These are phyloP conservation scores for Tipula unca DNA, from an alignment of 2,888 invertebrate species.

Conservation along the genomic window DNA sequence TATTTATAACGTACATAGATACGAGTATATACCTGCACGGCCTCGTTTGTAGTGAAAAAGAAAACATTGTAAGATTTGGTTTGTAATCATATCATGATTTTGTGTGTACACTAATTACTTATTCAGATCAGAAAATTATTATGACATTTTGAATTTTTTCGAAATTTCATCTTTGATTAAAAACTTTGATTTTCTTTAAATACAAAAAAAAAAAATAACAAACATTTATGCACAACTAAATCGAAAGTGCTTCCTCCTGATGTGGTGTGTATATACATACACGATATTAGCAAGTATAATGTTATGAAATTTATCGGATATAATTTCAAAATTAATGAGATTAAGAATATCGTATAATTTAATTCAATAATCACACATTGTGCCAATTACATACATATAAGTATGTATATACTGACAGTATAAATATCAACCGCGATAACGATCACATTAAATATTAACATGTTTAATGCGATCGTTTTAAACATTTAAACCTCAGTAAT, in stretches of 20 bases:
- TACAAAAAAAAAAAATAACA: background rate
- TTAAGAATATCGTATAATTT: background rate
- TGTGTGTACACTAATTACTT: background rate
- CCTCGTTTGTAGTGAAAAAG: background rate
- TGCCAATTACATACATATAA: too few relatives aligned
- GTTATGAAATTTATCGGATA: background rate
- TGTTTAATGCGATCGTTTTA: background rate
- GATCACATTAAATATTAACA: background rate
- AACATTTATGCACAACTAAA: background rate
- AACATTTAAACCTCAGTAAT: background rate
- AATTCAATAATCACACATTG: too few relatives aligned
- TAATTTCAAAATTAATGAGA: background rate
- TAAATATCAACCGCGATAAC: background rate
- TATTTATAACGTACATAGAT: background rate
- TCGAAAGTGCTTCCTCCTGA: background rate
- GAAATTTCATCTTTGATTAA: background rate
- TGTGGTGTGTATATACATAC: background rate
- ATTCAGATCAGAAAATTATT: slow-evolving; percentile 8
- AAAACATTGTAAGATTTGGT: background rate
- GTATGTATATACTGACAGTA: background rate
- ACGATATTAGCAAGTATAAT: background rate
- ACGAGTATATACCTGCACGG: background rate
- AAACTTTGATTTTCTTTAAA: background rate
- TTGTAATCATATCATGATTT: background rate
- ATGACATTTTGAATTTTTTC: background rate